phyloP scores from a whole-genome alignment of 2,797 vertebrate genomes.

The Onychomys torridus region DNA sequence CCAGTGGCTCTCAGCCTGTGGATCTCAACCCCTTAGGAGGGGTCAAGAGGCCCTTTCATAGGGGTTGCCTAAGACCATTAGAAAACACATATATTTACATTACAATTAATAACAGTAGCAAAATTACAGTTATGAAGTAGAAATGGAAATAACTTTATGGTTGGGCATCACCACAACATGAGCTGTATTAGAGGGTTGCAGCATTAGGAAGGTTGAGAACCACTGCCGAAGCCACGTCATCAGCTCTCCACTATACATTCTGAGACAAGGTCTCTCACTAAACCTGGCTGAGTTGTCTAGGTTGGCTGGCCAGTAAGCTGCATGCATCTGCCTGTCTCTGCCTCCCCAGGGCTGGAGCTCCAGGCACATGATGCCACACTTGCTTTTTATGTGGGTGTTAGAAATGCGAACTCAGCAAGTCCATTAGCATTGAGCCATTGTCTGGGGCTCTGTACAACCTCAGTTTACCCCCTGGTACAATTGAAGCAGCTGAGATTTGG shows the following conservation, averaged over 20 bases:
- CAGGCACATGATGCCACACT: not conserved
- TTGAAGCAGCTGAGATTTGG: not conserved
- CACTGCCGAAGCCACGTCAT: not conserved
- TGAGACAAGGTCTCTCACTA: not conserved
- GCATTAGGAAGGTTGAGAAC: not conserved
- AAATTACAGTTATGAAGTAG: not conserved
- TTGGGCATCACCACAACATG: not conserved
- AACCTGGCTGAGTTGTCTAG: not conserved
- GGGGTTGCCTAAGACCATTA: too few species aligned
- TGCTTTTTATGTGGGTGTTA: not conserved
- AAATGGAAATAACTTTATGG: not conserved
- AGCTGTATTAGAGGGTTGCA: not conserved
- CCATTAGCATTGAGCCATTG: too few species aligned
- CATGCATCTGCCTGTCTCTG: not conserved
- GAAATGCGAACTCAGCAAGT: not conserved
- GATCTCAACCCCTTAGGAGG: not conserved
- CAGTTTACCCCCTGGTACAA: not conserved
- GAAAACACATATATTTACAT: not conserved
- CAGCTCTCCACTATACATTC: not conserved
- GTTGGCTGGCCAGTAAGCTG: not conserved
- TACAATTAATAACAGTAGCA: not conserved
- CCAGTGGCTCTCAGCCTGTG: too few species aligned
- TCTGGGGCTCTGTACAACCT: not conserved
- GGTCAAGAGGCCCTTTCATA: not conserved
- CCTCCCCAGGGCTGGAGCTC: not conserved